Percentiles rank a stretch among this genome's conserved stretches.
Conservation (phyloP, 2,888 invertebrate species). For the Cremastobaeus sp. region DNA sequence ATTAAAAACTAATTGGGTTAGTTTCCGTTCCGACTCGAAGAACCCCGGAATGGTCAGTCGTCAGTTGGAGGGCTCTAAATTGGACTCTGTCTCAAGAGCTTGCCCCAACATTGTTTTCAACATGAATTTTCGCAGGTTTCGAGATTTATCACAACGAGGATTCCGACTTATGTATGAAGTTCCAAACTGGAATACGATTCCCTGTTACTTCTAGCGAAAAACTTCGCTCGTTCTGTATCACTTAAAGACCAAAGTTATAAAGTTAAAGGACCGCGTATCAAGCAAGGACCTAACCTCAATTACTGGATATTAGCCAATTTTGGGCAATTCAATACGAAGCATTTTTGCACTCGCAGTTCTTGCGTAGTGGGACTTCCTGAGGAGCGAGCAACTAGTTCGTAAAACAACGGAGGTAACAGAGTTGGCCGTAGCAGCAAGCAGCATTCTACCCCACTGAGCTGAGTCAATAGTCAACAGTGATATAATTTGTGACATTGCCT, state of each 20-base stretch:
- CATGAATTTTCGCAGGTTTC: slow-evolving; percentile 13
- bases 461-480: slow-evolving; percentile 16
- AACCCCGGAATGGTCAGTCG: slow-evolving; percentile 1
- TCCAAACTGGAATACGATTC: too few species aligned
- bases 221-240: too few species aligned
- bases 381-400: neutral
- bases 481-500: slow-evolving; percentile 12
- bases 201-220: too few species aligned
- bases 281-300: too few species aligned
- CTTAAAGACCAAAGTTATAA: too few species aligned
- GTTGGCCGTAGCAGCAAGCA: neutral
- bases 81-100: slow-evolving; percentile 8
- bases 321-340: too few species aligned
- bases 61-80: slow-evolving; percentile 11
- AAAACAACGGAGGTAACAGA: neutral
- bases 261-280: too few species aligned
- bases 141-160: too few species aligned
- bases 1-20: slow-evolving; percentile 22
- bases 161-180: too few species aligned
- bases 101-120: neutral
- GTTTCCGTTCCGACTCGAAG: neutral
- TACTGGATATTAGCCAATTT: too few species aligned
- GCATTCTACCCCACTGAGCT: neutral
- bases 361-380: too few species aligned
- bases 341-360: too few species aligned